A percentile compares a stretch with the other conserved stretches of the same genome.
Evolutionary conservation across 2,797 vertebrate genomes (phyloP).

Genomic region (Staurois parvus): DNA sequence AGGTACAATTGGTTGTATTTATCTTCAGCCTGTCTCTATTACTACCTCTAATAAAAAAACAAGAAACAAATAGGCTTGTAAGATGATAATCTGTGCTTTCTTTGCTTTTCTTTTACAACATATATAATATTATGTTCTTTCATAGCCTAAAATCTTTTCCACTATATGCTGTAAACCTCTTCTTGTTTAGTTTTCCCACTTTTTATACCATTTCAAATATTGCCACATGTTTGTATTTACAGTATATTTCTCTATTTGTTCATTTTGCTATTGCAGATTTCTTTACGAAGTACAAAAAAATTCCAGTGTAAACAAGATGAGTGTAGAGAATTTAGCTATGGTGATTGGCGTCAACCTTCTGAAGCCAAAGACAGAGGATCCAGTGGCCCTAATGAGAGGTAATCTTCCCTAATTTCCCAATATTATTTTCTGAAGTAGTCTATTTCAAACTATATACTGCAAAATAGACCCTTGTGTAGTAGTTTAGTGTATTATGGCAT

Average conservation of each 20-base stretch:
- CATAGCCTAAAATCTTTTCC: not conserved
- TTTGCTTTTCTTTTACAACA: too few species aligned
- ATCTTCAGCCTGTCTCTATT: too few species aligned
- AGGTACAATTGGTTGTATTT: too few species aligned
- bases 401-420: slow-evolving; percentile 28
- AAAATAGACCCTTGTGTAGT: too few species aligned
- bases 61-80: too few species aligned
- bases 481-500: not conserved
- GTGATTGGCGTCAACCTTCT: slow-evolving; percentile 97
- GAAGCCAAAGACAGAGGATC: slow-evolving; percentile 91
- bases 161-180: not conserved
- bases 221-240: not conserved
- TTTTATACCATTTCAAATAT: not conserved
- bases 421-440: too few species aligned
- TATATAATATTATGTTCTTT: too few species aligned
- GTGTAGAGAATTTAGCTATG: slow-evolving; percentile 94
- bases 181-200: too few species aligned
- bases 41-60: too few species aligned
- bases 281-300: slow-evolving; percentile 91
- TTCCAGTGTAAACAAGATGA: slow-evolving; percentile 93
- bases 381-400: slow-evolving; percentile 94
- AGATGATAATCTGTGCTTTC: too few species aligned
- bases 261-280: slow-evolving; percentile 78
- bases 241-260: not conserved
- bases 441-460: too few species aligned